These are phyloP conservation scores for Cremastinae sp. DNA, from an alignment of 2,888 invertebrate genomes.

Conservation along the genomic window DNA sequence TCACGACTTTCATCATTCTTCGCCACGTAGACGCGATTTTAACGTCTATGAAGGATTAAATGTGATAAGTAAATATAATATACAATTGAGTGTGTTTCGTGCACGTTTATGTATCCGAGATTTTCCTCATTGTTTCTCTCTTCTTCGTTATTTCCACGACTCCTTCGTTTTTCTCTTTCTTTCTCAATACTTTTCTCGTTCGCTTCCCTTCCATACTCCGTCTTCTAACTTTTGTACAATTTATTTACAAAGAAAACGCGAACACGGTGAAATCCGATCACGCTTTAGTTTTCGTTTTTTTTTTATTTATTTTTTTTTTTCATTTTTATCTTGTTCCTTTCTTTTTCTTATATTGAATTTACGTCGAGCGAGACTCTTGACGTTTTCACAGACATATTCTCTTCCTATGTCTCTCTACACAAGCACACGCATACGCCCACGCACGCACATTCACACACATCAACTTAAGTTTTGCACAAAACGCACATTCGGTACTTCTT, in stretches of 20 bases:
- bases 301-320: conserved; percentile 23
- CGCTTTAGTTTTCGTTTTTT: conserved; percentile 31
- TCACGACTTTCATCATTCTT: conserved; percentile 45
- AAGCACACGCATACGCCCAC: conserved; percentile 39
- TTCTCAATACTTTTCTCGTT: not conserved
- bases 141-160: not conserved
- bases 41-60: conserved; percentile 76
- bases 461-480: no score
- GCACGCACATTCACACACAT: conserved; percentile 48
- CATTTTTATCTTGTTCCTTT: not conserved
- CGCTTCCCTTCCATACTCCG: conserved; percentile 14
- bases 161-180: not conserved
- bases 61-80: conserved; percentile 78
- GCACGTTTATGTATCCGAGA: conserved; percentile 62
- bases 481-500: conserved; percentile 33
- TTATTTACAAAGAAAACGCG: conserved; percentile 62
- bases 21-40: no score
- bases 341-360: conserved; percentile 33
- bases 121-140: conserved; percentile 23
- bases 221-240: conserved; percentile 52
- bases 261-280: conserved; percentile 48
- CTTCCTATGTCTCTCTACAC: no score
- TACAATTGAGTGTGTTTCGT: conserved; percentile 69
- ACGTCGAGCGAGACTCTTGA: conserved; percentile 51
- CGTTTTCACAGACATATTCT: conserved; percentile 47